A percentile compares a stretch with the other conserved stretches of the same genome.
phyloP scores from a whole-genome alignment of 2,888 invertebrate genomes.

The Megastigmus dorsalis region DNA sequence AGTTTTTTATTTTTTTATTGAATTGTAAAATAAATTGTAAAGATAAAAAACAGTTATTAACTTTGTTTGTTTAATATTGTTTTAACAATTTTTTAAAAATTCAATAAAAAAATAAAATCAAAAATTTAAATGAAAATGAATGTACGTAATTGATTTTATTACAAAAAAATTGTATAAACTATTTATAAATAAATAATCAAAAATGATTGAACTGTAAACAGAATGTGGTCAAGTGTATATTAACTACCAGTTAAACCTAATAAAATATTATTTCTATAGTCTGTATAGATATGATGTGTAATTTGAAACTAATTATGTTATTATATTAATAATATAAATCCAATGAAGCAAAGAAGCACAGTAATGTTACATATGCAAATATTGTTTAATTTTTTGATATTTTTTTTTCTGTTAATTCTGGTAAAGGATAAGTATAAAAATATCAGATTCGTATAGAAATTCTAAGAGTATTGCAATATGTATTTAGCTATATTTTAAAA shows the following conservation, averaged over 20 bases:
- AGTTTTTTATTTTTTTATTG: conserved; percentile 22
- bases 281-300: conserved; percentile 32
- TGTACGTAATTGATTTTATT: conserved; percentile 12
- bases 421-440: too few relatives aligned
- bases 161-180: conserved; percentile 17
- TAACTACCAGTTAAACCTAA: conserved; percentile 23
- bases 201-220: not conserved
- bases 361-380: not conserved
- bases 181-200: conserved; percentile 38
- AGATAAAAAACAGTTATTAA: not conserved
- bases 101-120: conserved; percentile 20
- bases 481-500: conserved; percentile 13
- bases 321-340: conserved; percentile 29
- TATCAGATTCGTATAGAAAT: not conserved
- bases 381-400: conserved; percentile 1
- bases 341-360: conserved; percentile 12
- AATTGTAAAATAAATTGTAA: conserved; percentile 28
- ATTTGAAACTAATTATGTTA: conserved; percentile 36
- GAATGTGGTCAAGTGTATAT: conserved; percentile 24
- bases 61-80: conserved; percentile 21
- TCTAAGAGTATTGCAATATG: conserved; percentile 2
- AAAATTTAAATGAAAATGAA: not conserved
- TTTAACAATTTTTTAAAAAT: conserved; percentile 17
- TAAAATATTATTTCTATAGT: conserved; percentile 33
- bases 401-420: too few relatives aligned